phyloP scores from a whole-genome alignment of 2,797 vertebrate genomes.

The Poecile montanus region DNA sequence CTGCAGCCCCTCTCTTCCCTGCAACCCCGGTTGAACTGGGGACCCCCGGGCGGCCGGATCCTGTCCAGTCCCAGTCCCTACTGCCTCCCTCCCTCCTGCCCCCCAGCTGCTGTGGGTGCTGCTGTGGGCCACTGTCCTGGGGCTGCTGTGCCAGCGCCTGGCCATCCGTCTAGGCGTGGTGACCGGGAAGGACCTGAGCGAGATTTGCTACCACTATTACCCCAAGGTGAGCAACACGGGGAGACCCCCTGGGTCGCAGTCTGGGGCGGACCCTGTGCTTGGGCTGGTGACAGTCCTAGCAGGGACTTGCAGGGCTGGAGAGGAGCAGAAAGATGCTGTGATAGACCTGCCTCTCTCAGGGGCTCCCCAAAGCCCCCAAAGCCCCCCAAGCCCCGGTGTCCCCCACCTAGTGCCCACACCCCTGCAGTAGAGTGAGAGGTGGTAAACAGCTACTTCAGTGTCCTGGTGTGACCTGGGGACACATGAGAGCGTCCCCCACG shows the following conservation, averaged over 20 bases:
- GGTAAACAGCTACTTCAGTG: not conserved
- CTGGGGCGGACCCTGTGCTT: accelerated
- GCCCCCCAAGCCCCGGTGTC: accelerated
- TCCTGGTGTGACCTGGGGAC: not conserved
- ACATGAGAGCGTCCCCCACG: accelerated
- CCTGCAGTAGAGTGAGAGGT: accelerated
- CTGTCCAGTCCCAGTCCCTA: not conserved
- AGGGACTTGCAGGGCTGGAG: not conserved
- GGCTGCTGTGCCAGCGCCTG: slow-evolving; percentile 79
- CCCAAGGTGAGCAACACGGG: slow-evolving; percentile 75
- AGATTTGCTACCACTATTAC: slow-evolving; percentile 79
- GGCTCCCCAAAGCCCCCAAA: not conserved
- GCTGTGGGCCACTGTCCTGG: slow-evolving; percentile 77
- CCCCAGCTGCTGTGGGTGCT: slow-evolving; percentile 82
- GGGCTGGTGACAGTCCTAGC: not conserved
- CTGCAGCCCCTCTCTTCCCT: not conserved
- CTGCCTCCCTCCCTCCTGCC: not conserved
- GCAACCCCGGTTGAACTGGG: not conserved
- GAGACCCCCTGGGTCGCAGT: not conserved
- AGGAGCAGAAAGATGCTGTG: not conserved
- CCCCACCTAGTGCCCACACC: too few species aligned
- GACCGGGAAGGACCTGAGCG: slow-evolving; percentile 77
- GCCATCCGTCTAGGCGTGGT: slow-evolving; percentile 80
- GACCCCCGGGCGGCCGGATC: accelerated
- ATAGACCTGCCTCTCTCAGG: not conserved